These are phyloP conservation scores for Bradypodion pumilum DNA, from an alignment of 2,797 vertebrate genomes.

Conservation along the genomic window DNA sequence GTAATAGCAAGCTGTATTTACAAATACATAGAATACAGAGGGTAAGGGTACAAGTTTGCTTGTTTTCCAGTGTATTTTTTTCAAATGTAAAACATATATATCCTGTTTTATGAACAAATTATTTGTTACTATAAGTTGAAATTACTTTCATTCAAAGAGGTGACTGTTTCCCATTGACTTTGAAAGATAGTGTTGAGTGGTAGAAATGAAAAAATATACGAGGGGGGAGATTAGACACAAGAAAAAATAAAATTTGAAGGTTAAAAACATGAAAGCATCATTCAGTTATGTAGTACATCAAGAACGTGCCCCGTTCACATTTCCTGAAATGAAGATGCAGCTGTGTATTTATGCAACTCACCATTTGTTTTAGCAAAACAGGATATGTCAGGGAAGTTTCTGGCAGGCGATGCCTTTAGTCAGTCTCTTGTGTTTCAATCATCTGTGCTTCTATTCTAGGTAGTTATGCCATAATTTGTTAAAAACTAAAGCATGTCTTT, in stretches of 20 bases:
- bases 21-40: constrained; percentile 97
- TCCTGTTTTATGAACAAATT: background rate
- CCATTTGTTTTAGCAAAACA: background rate
- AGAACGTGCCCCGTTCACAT: background rate
- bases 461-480: background rate
- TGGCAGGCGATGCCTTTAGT: background rate
- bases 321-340: background rate
- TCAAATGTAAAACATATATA: constrained; percentile 29
- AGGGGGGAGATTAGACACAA: too few species aligned
- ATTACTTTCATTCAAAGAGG: background rate
- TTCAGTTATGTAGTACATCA: background rate
- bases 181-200: too few species aligned
- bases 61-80: constrained; percentile 46
- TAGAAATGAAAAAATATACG: background rate
- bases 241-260: background rate
- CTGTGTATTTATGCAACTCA: background rate
- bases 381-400: background rate
- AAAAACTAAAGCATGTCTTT: background rate
- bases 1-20: constrained; percentile 93
- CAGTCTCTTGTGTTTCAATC: background rate
- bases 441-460: background rate
- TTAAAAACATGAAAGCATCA: background rate
- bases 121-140: background rate
- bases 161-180: background rate
- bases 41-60: constrained; percentile 80